Evolutionary conservation across 2,113 vertebrate genomes (phyloP).

Genomic region (Rhodinocichla rosea): DNA sequence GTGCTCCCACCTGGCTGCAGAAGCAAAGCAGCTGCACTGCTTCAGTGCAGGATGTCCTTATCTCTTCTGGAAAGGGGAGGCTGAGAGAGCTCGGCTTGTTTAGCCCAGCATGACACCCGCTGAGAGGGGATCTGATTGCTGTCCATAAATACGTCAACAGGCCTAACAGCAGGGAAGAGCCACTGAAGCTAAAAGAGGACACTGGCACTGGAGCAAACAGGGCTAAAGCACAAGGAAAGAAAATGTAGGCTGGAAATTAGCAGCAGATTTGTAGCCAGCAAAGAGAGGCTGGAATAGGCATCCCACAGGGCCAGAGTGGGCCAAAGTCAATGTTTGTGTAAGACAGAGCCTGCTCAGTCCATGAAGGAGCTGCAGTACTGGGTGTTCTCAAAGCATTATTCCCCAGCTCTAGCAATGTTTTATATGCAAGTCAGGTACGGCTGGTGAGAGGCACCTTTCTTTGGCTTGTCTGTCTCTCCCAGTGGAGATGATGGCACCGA

Average conservation of each 20-base stretch:
- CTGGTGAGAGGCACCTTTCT: neutral
- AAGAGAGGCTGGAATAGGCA: neutral
- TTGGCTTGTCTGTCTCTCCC: neutral
- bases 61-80: neutral
- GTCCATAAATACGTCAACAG: conserved; percentile 58
- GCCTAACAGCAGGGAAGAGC: conserved; percentile 41
- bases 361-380: neutral
- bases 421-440: neutral
- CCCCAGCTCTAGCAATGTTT: neutral
- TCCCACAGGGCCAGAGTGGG: neutral
- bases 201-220: conserved; percentile 48
- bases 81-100: conserved; percentile 25
- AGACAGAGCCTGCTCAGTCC: neutral
- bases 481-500: neutral
- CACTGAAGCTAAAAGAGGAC: conserved; percentile 51
- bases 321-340: neutral
- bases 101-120: conserved; percentile 48
- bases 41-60: neutral
- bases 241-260: conserved; percentile 37
- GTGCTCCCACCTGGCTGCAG: neutral
- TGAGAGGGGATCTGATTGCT: conserved; percentile 57
- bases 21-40: neutral
- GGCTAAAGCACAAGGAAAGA: conserved; percentile 23
- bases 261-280: conserved; percentile 18
- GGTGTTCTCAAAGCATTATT: neutral